These are phyloP conservation scores for Lophius piscatorius DNA, from an alignment of 2,113 vertebrate genomes.

Conservation along the genomic window DNA sequence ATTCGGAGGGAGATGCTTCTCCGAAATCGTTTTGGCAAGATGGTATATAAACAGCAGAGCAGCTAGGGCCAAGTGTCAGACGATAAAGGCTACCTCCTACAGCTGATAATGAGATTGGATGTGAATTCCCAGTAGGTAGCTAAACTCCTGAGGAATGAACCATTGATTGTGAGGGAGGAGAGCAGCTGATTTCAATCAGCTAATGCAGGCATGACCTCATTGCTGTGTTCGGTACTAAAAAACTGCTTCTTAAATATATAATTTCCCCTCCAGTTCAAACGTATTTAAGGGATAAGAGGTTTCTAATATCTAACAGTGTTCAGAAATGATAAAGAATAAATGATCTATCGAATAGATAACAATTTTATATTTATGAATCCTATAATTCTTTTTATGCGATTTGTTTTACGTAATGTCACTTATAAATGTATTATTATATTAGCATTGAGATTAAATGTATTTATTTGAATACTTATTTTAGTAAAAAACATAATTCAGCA, in stretches of 20 bases:
- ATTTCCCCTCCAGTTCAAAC: neutral
- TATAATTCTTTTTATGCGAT: too few relatives aligned
- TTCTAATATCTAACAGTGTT: too few relatives aligned
- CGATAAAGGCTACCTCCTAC: neutral
- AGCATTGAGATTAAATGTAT: too few relatives aligned
- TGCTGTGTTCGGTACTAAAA: neutral
- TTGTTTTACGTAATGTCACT: too few relatives aligned
- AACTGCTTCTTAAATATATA: neutral
- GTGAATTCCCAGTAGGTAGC: slow-evolving; percentile 1
- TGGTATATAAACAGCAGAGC: neutral
- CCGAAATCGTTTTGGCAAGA: neutral
- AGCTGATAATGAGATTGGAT: slow-evolving; percentile 9
- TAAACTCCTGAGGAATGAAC: neutral
- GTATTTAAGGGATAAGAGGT: too few relatives aligned
- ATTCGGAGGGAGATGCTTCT: too few relatives aligned
- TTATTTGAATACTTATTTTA: too few relatives aligned
- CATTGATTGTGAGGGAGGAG: slow-evolving; percentile 12
- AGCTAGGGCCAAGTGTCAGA: neutral
- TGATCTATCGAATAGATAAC: too few relatives aligned
- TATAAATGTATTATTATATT: too few relatives aligned
- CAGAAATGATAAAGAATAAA: too few relatives aligned
- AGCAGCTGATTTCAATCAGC: slow-evolving; percentile 11
- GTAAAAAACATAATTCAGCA: too few relatives aligned
- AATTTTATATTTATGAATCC: too few relatives aligned
- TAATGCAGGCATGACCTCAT: neutral